These are phyloP conservation scores for Diplosoma virens DNA, from an alignment of 23 tunicate species.

Conservation along the genomic window DNA sequence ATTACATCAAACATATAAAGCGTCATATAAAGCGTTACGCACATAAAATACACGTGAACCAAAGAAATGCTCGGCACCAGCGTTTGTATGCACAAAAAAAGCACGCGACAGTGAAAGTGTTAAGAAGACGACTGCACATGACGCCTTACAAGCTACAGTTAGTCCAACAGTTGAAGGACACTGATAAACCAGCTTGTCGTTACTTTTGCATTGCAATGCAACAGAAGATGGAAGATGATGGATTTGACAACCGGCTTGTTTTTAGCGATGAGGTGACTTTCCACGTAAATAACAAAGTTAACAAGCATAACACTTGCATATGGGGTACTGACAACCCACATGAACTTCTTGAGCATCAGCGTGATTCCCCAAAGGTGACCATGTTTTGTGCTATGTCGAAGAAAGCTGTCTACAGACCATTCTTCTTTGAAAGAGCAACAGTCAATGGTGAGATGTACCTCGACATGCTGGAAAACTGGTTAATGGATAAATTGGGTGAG, in stretches of 20 bases:
- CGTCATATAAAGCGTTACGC: no score
- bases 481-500: no score
- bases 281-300: background rate
- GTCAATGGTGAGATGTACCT: no score
- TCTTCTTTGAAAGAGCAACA: no score
- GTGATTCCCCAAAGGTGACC: slow-evolving; percentile 12
- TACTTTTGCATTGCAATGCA: slow-evolving; percentile 12
- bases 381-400: background rate
- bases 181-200: slow-evolving; percentile 11
- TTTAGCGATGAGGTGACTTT: background rate
- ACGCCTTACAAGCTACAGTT: background rate
- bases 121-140: no score
- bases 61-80: no score
- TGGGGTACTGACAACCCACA: slow-evolving; percentile 15
- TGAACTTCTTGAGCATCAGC: slow-evolving; percentile 22
- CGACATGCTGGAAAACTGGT: no score
- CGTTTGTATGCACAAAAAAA: no score
- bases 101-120: no score
- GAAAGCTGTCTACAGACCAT: no score
- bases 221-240: slow-evolving; percentile 7
- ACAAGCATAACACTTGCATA: slow-evolving; percentile 16
- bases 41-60: no score
- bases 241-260: background rate
- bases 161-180: slow-evolving; percentile 20
- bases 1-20: no score